A percentile compares a stretch with the other conserved stretches of the same genome.
phyloP scores from a whole-genome alignment of 2,113 vertebrate species.

The Pollachius pollachius region DNA sequence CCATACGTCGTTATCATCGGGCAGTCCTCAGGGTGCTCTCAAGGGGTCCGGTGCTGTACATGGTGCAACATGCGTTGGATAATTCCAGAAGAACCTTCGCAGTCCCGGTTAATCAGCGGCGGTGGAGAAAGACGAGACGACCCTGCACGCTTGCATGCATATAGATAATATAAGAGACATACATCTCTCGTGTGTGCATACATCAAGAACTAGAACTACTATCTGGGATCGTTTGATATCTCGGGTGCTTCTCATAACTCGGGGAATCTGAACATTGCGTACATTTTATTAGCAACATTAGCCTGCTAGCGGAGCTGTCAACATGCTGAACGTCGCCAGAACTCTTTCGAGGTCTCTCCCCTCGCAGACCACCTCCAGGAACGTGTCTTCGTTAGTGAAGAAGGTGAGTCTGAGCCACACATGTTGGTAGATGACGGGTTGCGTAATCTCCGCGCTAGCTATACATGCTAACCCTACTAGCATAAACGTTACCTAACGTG shows the following conservation, averaged over 20 bases:
- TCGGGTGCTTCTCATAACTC: neutral
- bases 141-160: fast-evolving
- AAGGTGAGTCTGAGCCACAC: conserved; percentile 51
- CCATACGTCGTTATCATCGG: conserved; percentile 12
- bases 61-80: conserved; percentile 63
- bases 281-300: conserved; percentile 10
- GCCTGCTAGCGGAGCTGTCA: conserved; percentile 21
- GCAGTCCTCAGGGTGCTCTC: conserved; percentile 5
- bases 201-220: too few species aligned
- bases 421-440: too few species aligned
- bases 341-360: conserved; percentile 61
- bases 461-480: conserved; percentile 27
- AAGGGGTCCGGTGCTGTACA: conserved; percentile 37
- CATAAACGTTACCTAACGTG: conserved; percentile 26
- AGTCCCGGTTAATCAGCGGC: neutral
- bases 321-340: conserved; percentile 64
- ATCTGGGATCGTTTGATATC: neutral
- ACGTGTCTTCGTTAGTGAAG: conserved; percentile 54
- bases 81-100: conserved; percentile 64
- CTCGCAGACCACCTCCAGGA: conserved; percentile 27
- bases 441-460: too few species aligned
- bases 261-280: neutral
- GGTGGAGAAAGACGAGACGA: neutral
- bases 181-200: neutral
- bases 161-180: too few species aligned